A percentile compares a stretch with the other conserved stretches of the same genome.
Conservation (phyloP, 2,113 vertebrate genomes). For the Arothron firmamentum region DNA sequence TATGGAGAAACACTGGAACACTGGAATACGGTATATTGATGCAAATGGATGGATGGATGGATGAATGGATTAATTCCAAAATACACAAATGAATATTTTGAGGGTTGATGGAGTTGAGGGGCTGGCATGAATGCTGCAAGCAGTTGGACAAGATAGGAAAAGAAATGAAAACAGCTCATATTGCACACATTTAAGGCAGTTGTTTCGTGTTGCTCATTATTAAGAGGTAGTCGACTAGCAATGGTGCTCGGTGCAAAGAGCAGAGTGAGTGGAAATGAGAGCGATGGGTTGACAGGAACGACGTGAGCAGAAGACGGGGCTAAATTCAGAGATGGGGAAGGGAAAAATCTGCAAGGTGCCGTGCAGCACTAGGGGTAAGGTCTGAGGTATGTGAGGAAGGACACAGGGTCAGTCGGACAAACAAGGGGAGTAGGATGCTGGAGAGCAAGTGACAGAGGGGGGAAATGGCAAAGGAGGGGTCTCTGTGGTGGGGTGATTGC, state of each 20-base stretch:
- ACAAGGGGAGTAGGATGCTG: slow-evolving; percentile 24
- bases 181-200: slow-evolving; percentile 44
- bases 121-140: background rate
- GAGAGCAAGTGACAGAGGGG: slow-evolving; percentile 40
- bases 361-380: slow-evolving; percentile 47
- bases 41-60: slow-evolving; percentile 30
- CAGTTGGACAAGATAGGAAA: too few species aligned
- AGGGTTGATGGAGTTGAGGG: background rate
- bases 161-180: slow-evolving; percentile 20
- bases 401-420: slow-evolving; percentile 49
- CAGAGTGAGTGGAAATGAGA: slow-evolving; percentile 49
- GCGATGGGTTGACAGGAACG: slow-evolving; percentile 50
- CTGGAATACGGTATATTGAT: too few species aligned
- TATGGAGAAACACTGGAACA: background rate
- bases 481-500: slow-evolving; percentile 55
- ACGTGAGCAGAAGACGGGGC: slow-evolving; percentile 30
- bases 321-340: slow-evolving; percentile 42
- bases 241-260: slow-evolving; percentile 40
- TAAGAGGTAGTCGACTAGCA: slow-evolving; percentile 60
- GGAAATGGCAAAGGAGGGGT: slow-evolving; percentile 44
- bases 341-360: slow-evolving; percentile 32
- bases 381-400: slow-evolving; percentile 41
- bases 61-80: slow-evolving; percentile 24
- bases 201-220: slow-evolving; percentile 49
- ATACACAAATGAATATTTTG: background rate